Evolutionary conservation across 2,113 vertebrate genomes (phyloP), one percentile per base, ranked within the genome.

Genomic region (Trichomycterus rosablanca): DNA sequence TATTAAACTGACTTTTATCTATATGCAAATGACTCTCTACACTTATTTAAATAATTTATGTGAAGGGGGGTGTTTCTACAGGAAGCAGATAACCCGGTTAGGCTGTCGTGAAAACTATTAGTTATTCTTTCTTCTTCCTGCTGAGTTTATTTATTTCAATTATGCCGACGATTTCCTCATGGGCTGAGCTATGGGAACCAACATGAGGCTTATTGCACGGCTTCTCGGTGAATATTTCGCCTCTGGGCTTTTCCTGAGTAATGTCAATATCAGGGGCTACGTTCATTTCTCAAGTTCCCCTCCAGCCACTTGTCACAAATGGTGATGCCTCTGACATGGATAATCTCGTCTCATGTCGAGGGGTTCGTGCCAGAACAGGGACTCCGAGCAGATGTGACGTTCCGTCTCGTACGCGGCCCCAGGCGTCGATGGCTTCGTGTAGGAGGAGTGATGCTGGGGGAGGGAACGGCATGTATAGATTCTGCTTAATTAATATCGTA

Each of bases 1-100:
- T 79, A 77, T 84, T 83, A 84, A 83, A 82, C 72, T 77, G 75
- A 79, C 78, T 83, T 84, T 82, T 85, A 85, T 84, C 73, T 78
- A 68, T 76, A 84, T 84, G 81, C 78, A 83, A 86, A 87, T 83
- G 46, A 69, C 54, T 70, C 59, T 56, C 74, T 56, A 59, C 66
- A 71, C 62, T 61, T 51, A 68, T 74, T 72, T 82, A 67, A 82
- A 82, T 79, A 68, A 78, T 78, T 76, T 74, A 77, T 69, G 56
- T 73, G 70, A 75, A 30, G 23, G 15, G 52, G 24, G 32, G 15
- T 35, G 24, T 60, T 56, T 45, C 22, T 59, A 26, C 35, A 42
- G 10, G 71, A 63, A 53, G 35, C 34, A 59, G 75, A 59, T 79
- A 78, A 78, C 67, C 55, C 49, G 57, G 72, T 72, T 76, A 75